Evolutionary conservation across 2,113 vertebrate genomes (phyloP), one percentile per base, ranked within the genome.

Genomic region (Hydropotes inermis): DNA sequence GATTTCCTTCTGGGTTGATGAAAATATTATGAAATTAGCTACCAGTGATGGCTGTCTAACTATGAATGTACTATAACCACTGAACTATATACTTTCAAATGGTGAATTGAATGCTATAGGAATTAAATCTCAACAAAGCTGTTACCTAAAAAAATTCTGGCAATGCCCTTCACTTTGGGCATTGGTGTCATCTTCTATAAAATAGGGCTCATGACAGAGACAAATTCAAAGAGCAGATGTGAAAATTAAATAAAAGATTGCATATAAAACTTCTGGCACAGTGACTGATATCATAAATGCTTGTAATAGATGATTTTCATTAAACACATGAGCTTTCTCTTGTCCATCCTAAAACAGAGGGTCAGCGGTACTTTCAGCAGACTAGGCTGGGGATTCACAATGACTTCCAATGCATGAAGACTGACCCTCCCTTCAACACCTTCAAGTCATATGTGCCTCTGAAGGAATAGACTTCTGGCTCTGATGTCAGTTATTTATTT

Each of bases 401-500:
- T 23, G 50, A 78, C 36, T 36, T 21, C 13, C 12, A 25, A 43
- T 19, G 1, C 30, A 2, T 57, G 10, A 61, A 95, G 33, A 54
- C 5, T 94, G 86, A 95, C 74, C 70, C 85, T 82, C 4, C 81
- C 7, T 50, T 60, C 61, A 36, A 58, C 55, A 84, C 55, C 85
- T 39, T 83, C 25, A 50, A 45, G 70, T n/a, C 23, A 2, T 43
- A 9, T 30, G 83, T 50, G n/a, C 54, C 89, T 93, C 28, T 33
- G 92, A 84, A 91, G 92, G 82, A 97, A 93, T 27, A 95, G 88
- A 81, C 95, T 94, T 5, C 0, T 82, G 74, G 70, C 96, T 97
- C 83, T 89, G 36, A 33, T 95, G 87, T 70, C 90, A 93, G 89
- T 98, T 98, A 98, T 97, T 98, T 98, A 98, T 96, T 92, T 92